Base-by-base conservation (phyloP, 2,113 vertebrate species). In the Hipposideros armiger region DNA sequence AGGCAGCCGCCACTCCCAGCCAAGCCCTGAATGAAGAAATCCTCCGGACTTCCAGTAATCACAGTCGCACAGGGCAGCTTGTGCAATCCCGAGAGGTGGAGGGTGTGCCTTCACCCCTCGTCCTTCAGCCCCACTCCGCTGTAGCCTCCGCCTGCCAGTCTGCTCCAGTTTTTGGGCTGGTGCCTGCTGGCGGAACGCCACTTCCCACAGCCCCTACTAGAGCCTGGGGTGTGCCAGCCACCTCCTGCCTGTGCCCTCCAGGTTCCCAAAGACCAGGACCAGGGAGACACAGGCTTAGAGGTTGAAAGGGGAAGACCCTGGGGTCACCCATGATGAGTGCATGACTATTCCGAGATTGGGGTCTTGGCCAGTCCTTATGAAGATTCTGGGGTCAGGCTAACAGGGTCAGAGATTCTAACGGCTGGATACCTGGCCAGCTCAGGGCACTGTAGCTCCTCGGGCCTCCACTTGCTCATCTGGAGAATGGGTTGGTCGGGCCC, bases 11-110 rank as follows among this genome's bases (percentile, higher is more conserved):
- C 45, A 15, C 95, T 88, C 87, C 95, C 52, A 8, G 96, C 95
- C 95, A 82, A 94, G 94, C 91, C 95, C 91, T 67, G 72, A 95
- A 87, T 92, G 81, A 81, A 89, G 96, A 95, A 97, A 97, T 95
- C 87, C 87, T 69, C 5, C 1, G 95, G 86, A 94, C 92, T 97
- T 97, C 97, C 97, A 97, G 97, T 97, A 97, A 97, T 32, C 86
- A 6, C 84, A 10, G 76, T 58, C 45, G 58, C 89, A 58, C 22
- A 11, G 32, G 74, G 80, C 74, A 1, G n/a, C 96, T 96, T 97
- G 90, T 91, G 96, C 94, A 97, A 96, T 47, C 47, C 60, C 0
- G 26, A 70, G 45, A 36, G 81, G 15, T 11, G 50, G 87, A 24
- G 56, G 8, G 19, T 54, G 62, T 4, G 69, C 69, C 69, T 58